Evolutionary conservation across 2,888 invertebrate genomes (phyloP).

Genomic region (Agrotis segetum): DNA sequence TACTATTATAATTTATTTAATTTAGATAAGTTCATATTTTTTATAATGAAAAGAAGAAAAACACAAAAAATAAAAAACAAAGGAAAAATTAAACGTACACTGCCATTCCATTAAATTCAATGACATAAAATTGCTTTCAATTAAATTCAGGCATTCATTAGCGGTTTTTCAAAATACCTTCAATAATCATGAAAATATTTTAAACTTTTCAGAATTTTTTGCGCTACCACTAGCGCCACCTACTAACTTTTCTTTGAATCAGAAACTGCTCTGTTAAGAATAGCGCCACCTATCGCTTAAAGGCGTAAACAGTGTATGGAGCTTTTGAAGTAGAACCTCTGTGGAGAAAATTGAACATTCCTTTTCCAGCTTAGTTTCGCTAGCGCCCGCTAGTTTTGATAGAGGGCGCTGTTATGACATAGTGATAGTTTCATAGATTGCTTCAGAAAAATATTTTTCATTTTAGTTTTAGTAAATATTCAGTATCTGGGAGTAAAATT

Average conservation of each 20-base stretch:
- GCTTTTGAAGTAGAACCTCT: conserved; percentile 2
- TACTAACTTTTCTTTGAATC: conserved; percentile 24
- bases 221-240: conserved; percentile 50
- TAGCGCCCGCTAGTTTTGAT: conserved; percentile 10
- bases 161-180: conserved; percentile 19
- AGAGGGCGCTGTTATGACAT: conserved; percentile 32
- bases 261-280: conserved; percentile 6
- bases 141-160: conserved; percentile 26
- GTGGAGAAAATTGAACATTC: not conserved
- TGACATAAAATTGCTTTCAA: too few relatives aligned
- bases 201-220: conserved; percentile 7
- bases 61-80: too few relatives aligned
- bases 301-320: not conserved
- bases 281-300: conserved; percentile 54
- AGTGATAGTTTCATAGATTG: not conserved
- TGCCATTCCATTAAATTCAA: too few relatives aligned
- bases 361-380: not conserved
- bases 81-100: too few relatives aligned
- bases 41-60: too few relatives aligned
- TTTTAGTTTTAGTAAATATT: not conserved
- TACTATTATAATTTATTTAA: too few relatives aligned
- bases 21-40: too few relatives aligned
- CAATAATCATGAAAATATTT: not conserved
- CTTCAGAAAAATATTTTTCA: not conserved
- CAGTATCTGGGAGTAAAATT: not conserved